Base-by-base conservation (phyloP, 37 sponge, comb jelly and placozoan genomes). In the Beroe forskalii region DNA sequence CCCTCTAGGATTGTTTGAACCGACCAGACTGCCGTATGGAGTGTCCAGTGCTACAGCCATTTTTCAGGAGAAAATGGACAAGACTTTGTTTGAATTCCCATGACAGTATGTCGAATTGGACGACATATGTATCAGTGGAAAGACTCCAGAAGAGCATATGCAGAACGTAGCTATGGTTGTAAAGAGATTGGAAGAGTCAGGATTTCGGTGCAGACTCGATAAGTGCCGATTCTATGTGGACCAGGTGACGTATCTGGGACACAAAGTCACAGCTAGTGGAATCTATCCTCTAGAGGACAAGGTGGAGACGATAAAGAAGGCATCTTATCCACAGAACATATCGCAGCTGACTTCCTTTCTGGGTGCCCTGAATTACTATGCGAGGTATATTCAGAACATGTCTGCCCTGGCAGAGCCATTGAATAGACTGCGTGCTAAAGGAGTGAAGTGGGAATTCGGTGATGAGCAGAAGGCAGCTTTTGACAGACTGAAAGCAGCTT, bases 21-120 rank as follows among this genome's bases (percentile, higher is more conserved):
- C 67, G 42, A 90, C n/a, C n/a, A n/a, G n/a, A n/a, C n/a, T n/a
- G n/a, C n/a, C n/a, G n/a, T n/a, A n/a, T n/a, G n/a, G n/a, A 44
- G 76, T 92, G 61, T 67, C 92, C 0, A 67, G 90, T 22, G 91
- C 90, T 0, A 89, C 91, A 1, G 93, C 91, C 0, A 40, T 92
- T 4, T 92, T 90, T 40, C 91, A 92, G 89, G 60, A 30, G 30
- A 38, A n/a, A n/a, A n/a, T n/a, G n/a, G n/a, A n/a, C n/a, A n/a
- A n/a, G n/a, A n/a, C n/a, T n/a, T n/a, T n/a, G 38, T 36, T 0
- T 28, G 32, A 31, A 40, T 91, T 1, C 91, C 76, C 1, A 38
- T 27, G 22, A 80, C 90, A 62, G 41, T 60, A 38, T 41, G 93
- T 31, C 89, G 64, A n/a, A 90, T 92, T 76, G 91, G 62, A n/a